Evolutionary conservation across 2,113 vertebrate genomes (phyloP).

Genomic region (Rhodinocichla rosea): DNA sequence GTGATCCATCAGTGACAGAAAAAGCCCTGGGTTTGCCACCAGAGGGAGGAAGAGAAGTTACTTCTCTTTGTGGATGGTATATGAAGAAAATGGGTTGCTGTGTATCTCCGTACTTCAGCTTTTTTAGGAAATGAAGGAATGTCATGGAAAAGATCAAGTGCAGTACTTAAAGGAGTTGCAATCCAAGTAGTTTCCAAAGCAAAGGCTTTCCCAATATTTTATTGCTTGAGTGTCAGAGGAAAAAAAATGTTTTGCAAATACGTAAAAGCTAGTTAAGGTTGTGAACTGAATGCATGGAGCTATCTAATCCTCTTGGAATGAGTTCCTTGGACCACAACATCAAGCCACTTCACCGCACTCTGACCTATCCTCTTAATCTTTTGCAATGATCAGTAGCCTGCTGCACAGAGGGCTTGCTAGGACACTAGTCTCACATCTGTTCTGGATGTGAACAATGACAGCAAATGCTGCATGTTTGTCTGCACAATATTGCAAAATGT

Average conservation of each 20-base stretch:
- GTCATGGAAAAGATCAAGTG: background rate
- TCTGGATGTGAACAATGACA: background rate
- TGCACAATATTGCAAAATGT: background rate
- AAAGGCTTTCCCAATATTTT: background rate
- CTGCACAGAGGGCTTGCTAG: background rate
- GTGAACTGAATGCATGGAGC: background rate
- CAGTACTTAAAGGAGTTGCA: background rate
- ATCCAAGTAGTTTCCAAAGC: background rate
- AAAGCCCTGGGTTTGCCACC: background rate
- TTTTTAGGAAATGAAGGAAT: background rate
- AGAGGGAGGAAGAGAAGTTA: conserved; percentile 28
- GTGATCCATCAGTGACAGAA: background rate
- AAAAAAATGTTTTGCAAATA: background rate
- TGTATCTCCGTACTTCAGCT: background rate
- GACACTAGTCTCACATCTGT: background rate
- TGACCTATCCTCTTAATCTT: background rate
- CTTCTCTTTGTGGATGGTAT: background rate
- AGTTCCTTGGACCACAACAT: background rate
- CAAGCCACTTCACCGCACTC: background rate
- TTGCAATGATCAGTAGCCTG: background rate
- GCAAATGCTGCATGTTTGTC: background rate
- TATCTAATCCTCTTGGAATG: background rate
- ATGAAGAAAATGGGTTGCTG: background rate
- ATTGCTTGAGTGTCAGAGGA: background rate
- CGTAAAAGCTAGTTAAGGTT: background rate